Evolutionary conservation across 37 sponge, comb jelly and placozoan genomes (phyloP), one percentile per base, ranked within the genome.

Genomic region (Dysidea cf. avara): DNA sequence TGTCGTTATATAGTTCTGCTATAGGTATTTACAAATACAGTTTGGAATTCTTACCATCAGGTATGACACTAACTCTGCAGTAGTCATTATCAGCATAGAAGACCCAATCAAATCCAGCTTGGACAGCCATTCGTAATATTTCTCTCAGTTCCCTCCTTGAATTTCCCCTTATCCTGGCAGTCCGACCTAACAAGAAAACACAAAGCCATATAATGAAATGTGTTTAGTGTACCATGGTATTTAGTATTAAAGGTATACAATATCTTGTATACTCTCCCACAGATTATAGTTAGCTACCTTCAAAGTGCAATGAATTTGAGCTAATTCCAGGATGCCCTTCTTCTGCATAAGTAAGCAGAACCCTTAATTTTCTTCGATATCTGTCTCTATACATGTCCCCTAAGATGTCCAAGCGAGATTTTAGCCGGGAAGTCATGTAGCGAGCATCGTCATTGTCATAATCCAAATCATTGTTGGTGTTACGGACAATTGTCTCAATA

Each of bases 21-120:
- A 9, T 43, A 43, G 46, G 7, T 43, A 43, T 9, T 43, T 5
- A 43, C 9, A 43, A 12, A 53, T 33, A 53, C 56, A 49, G 51
- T 31, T 49, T 68, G 56, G 50, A 9, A n/a, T 29, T 59, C 90
- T 90, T 36, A 90, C 91, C 71, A 66, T 90, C 86, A 26, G 91
- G 91, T 16, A 85, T 80, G 22, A 90, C 91, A 56, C 91, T 90
- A 24, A 90, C 37, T 54, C 69, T 24, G 16, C 75, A 77, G 56
- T 76, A 81, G 31, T 39, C 39, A 1, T 55, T 21, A 3, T 66
- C 38, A 3, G 47, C 82, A n/a, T 71, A 81, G 60, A 25, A 51
- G 36, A 93, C 93, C 93, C 93, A 93, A 56, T 87, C 89, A 81
- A 87, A 93, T 2, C 85, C 85, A 46, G 73, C 86, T 39, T 83